Percentiles rank a stretch among this genome's conserved stretches.
Conservation (phyloP, 2,113 vertebrate genomes). For the Mesitornis unicolor region DNA sequence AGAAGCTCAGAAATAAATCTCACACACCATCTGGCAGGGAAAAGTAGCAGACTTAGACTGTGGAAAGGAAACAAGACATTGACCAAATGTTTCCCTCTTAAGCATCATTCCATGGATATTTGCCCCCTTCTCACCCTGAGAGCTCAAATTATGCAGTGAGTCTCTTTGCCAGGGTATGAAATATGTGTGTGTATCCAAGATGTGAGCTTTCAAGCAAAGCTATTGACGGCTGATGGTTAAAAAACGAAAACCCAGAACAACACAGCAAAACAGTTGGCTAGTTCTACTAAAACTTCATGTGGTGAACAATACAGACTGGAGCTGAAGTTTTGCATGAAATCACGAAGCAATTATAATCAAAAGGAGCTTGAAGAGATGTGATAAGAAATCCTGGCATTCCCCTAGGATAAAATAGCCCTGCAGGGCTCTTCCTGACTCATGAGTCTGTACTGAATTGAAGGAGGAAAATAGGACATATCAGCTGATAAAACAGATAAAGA, state of each 20-base stretch:
- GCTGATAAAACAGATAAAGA: slow-evolving; percentile 29
- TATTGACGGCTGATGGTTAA: background rate
- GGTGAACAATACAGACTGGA: background rate
- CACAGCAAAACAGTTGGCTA: background rate
- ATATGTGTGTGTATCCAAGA: background rate
- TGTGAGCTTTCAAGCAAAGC: background rate
- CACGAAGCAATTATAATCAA: slow-evolving; percentile 36
- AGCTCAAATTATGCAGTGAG: background rate
- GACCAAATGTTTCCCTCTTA: slow-evolving; percentile 1
- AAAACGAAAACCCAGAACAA: background rate
- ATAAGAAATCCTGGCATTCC: slow-evolving; percentile 36
- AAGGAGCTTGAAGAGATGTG: slow-evolving; percentile 28
- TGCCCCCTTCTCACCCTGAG: background rate
- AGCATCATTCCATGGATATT: background rate
- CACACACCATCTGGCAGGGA: slow-evolving; percentile 17
- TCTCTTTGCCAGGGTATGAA: background rate
- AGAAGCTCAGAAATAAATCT: slow-evolving; percentile 40
- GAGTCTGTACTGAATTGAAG: background rate
- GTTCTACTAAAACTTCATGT: background rate
- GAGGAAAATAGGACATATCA: slow-evolving; percentile 35
- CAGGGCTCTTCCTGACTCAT: slow-evolving; percentile 20
- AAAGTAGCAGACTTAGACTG: background rate
- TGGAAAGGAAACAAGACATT: background rate
- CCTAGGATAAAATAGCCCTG: slow-evolving; percentile 28
- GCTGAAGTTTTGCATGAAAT: slow-evolving; percentile 14